phyloP scores from a whole-genome alignment of 2,888 invertebrate genomes.

The Neelides folsomi region DNA sequence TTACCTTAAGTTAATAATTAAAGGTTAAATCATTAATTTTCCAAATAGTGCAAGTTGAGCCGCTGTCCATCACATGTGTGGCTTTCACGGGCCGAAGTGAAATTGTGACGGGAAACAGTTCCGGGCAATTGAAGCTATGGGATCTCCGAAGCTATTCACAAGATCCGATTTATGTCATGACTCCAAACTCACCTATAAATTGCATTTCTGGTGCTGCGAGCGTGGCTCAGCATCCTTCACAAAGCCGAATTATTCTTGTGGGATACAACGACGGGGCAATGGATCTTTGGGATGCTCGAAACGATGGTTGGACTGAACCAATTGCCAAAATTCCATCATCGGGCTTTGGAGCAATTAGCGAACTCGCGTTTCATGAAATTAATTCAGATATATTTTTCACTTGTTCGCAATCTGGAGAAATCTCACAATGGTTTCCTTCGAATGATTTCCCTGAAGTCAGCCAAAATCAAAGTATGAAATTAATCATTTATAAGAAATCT shows the following conservation, averaged over 20 bases:
- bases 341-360: constrained; percentile 23
- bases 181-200: constrained; percentile 25
- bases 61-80: constrained; percentile 19
- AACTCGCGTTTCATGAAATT: constrained; percentile 28
- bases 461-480: constrained; percentile 7
- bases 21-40: neutral
- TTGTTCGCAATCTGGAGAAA: constrained; percentile 25
- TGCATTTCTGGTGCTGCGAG: constrained; percentile 25
- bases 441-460: constrained; percentile 5
- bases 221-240: constrained; percentile 28
- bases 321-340: constrained; percentile 24
- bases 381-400: constrained; percentile 31
- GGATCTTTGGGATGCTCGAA: constrained; percentile 29
- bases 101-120: constrained; percentile 28
- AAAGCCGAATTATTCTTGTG: constrained; percentile 25
- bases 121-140: constrained; percentile 30
- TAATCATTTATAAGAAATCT: too few relatives aligned
- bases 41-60: constrained; percentile 22
- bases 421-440: constrained; percentile 28
- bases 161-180: constrained; percentile 17
- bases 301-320: constrained; percentile 20
- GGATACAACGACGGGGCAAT: constrained; percentile 30
- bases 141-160: constrained; percentile 18
- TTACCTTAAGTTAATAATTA: too few relatives aligned
- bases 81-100: constrained; percentile 13